Evolutionary conservation across 2,888 invertebrate species (phyloP).

Genomic region (Euplagia quadripunctaria): DNA sequence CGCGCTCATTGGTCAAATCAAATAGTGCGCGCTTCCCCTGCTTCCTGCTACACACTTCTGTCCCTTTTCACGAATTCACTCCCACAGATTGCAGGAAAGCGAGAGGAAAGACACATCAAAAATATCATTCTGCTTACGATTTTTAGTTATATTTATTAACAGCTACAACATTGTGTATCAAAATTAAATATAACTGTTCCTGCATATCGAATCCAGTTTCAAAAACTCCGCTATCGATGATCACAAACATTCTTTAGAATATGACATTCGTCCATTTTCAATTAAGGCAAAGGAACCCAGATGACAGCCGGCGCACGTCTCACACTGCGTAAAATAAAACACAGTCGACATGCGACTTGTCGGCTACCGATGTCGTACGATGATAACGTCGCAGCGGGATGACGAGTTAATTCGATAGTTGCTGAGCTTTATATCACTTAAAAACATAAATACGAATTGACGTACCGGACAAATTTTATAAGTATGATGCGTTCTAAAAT

Average conservation of each 20-base stretch:
- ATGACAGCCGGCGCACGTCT: slow-evolving; percentile 59
- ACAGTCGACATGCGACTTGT: slow-evolving; percentile 59
- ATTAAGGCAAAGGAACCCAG: slow-evolving; percentile 41
- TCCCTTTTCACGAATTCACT: no score
- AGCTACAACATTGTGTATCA: no score
- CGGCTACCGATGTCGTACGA: slow-evolving; percentile 74
- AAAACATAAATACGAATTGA: slow-evolving; percentile 69
- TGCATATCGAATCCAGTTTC: slow-evolving; percentile 1
- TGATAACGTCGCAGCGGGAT: slow-evolving; percentile 73
- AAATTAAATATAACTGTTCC: no score
- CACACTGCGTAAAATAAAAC: slow-evolving; percentile 64
- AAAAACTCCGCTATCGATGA: slow-evolving; percentile 24
- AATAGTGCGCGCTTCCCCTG: no score
- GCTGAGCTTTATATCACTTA: slow-evolving; percentile 67
- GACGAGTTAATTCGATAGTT: slow-evolving; percentile 81
- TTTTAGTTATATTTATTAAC: no score
- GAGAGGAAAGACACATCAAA: no score
- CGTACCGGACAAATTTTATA: slow-evolving; percentile 62
- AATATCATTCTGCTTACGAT: no score
- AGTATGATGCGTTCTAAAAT: slow-evolving; percentile 48
- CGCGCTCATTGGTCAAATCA: no score
- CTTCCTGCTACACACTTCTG: no score
- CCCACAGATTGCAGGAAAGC: no score
- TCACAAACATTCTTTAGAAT: slow-evolving; percentile 34
- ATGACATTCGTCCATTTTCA: slow-evolving; percentile 41